phyloP scores from a whole-genome alignment of 1,140 invertebrate genomes.

The Leptopilina boulardi region DNA sequence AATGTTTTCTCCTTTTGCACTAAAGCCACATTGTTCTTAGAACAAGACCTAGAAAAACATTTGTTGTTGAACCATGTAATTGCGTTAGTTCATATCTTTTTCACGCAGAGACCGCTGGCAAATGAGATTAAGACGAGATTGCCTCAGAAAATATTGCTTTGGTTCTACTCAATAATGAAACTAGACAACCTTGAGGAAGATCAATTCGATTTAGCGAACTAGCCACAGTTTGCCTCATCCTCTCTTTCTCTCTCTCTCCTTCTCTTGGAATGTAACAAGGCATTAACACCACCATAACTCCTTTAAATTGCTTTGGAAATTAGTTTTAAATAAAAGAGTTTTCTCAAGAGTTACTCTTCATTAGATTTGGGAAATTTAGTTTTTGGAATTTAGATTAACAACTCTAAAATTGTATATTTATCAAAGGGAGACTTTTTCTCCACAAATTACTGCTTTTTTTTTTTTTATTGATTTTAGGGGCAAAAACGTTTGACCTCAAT shows the following conservation, averaged over 20 bases:
- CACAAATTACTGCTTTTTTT: neutral
- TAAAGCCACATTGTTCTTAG: conserved; percentile 14
- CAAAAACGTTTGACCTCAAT: conserved; percentile 22
- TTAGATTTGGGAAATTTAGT: neutral
- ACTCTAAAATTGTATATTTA: neutral
- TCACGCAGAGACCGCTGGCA: conserved; percentile 26
- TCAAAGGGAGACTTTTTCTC: neutral
- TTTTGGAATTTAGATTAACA: conserved; percentile 10
- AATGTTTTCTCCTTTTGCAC: conserved; percentile 6
- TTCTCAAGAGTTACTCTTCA: neutral
- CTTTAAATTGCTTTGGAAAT: neutral
- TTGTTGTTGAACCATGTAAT: conserved; percentile 21
- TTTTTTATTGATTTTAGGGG: neutral
- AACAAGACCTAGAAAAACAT: conserved; percentile 31
- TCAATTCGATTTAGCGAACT: conserved; percentile 7
- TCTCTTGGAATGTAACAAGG: neutral
- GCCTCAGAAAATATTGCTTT: neutral
- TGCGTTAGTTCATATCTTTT: conserved; percentile 30
- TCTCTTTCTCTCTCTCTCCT: no score
- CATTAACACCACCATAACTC: conserved; percentile 6
- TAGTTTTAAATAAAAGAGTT: conserved; percentile 24
- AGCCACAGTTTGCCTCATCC: neutral
- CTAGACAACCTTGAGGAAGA: conserved; percentile 8
- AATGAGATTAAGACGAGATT: conserved; percentile 30
- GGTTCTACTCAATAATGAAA: conserved; percentile 3